These are phyloP conservation scores for Lates calcarifer DNA, from an alignment of 2,113 vertebrate genomes.

Conservation along the genomic window DNA sequence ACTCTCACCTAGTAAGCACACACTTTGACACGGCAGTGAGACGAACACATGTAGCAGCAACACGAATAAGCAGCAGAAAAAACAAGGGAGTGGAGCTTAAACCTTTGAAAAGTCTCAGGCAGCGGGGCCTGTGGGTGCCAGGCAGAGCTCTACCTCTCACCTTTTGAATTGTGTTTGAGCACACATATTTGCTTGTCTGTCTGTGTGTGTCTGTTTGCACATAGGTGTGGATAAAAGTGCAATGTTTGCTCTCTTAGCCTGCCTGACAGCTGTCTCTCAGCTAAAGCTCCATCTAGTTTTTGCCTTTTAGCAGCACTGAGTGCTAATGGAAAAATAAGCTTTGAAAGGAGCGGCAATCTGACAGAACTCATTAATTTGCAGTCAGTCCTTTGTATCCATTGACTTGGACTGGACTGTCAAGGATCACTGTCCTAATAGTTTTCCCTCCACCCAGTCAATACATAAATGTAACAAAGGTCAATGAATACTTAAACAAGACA, in stretches of 20 bases:
- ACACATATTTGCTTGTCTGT: slow-evolving; percentile 68
- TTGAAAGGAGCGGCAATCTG: slow-evolving; percentile 35
- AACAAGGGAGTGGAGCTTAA: slow-evolving; percentile 74
- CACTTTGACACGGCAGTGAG: slow-evolving; percentile 40
- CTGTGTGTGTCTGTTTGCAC: slow-evolving; percentile 58
- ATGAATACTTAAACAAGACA: slow-evolving; percentile 8
- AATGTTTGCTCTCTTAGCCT: slow-evolving; percentile 69
- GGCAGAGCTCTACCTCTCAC: slow-evolving; percentile 62
- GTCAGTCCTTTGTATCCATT: slow-evolving; percentile 48
- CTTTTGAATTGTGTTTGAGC: slow-evolving; percentile 61
- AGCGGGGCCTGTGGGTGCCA: slow-evolving; percentile 52
- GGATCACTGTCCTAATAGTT: slow-evolving; percentile 45
- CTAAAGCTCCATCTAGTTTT: slow-evolving; percentile 43
- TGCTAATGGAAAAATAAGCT: slow-evolving; percentile 69
- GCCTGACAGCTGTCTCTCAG: slow-evolving; percentile 75
- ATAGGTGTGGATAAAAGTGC: slow-evolving; percentile 62
- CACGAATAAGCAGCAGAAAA: slow-evolving; percentile 56
- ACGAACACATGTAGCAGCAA: slow-evolving; percentile 27
- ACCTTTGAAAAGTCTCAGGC: slow-evolving; percentile 29
- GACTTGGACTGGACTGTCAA: slow-evolving; percentile 36
- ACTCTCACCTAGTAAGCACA: slow-evolving; percentile 42
- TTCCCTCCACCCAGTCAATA: slow-evolving; percentile 29
- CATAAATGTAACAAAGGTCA: slow-evolving; percentile 2
- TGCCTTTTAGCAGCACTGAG: slow-evolving; percentile 50
- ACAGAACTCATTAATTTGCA: slow-evolving; percentile 52